Evolutionary conservation across 2,888 invertebrate species (phyloP).

Genomic region (Philereme transversata): DNA sequence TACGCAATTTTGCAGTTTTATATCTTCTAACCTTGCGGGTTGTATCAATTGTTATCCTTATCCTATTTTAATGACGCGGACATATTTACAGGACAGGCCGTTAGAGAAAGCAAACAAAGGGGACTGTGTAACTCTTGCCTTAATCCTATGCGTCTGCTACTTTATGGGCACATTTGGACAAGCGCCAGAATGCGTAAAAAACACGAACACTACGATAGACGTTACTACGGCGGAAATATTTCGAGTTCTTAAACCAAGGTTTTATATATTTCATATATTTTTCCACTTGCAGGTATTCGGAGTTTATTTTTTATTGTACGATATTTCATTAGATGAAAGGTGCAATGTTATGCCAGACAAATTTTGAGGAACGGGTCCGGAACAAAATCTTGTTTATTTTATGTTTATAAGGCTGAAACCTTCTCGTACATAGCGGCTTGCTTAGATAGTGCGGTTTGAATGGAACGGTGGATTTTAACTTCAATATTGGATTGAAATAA

Average conservation of each 20-base stretch:
- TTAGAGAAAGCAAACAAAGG: constrained; percentile 49
- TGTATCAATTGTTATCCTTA: constrained; percentile 42
- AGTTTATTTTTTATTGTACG: too few species aligned
- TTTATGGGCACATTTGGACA: constrained; percentile 45
- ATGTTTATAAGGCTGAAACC: too few species aligned
- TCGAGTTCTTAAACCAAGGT: background rate
- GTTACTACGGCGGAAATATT: background rate
- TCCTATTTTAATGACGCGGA: constrained; percentile 59
- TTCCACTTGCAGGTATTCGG: background rate
- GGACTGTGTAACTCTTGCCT: constrained; percentile 47
- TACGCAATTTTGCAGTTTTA: constrained; percentile 22
- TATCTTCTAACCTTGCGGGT: constrained; percentile 35
- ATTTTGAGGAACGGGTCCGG: too few species aligned
- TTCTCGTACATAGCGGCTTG: too few species aligned
- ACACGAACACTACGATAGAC: constrained; percentile 28
- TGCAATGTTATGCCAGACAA: too few species aligned
- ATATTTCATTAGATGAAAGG: too few species aligned
- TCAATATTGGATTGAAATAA: too few species aligned
- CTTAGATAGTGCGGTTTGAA: too few species aligned
- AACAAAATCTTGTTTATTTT: too few species aligned
- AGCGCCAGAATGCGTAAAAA: constrained; percentile 53
- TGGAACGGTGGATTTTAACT: too few species aligned
- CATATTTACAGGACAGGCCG: constrained; percentile 44
- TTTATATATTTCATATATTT: background rate
- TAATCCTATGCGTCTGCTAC: constrained; percentile 41